phyloP scores from a whole-genome alignment of 2,888 invertebrate species.

The Cylloceria caligata region DNA sequence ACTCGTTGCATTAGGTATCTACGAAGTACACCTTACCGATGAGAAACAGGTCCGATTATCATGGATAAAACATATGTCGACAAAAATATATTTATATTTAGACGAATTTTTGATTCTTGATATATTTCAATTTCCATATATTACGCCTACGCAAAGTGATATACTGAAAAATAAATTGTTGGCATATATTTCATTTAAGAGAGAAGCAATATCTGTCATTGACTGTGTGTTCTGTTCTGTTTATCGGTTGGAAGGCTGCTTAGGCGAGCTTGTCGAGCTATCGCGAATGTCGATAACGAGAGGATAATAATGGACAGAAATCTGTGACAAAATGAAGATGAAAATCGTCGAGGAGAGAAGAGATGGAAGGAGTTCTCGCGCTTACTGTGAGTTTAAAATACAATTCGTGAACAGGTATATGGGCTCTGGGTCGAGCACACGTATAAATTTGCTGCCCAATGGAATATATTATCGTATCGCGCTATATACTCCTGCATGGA shows the following conservation, averaged over 20 bases:
- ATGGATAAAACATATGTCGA: background rate
- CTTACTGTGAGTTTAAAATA: background rate
- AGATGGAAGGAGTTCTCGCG: background rate
- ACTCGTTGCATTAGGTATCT: conserved; percentile 31
- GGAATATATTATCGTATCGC: conserved; percentile 20
- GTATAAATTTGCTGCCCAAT: conserved; percentile 8
- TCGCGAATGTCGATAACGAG: background rate
- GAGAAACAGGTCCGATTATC: background rate
- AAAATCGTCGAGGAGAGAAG: background rate
- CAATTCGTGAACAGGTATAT: background rate
- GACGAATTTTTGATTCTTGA: background rate
- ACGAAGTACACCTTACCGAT: background rate
- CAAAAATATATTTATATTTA: background rate
- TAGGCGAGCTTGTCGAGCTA: background rate
- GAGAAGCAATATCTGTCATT: background rate
- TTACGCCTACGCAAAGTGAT: background rate
- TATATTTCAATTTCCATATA: too few relatives aligned
- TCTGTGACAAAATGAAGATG: background rate
- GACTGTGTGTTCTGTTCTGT: background rate
- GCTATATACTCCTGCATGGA: conserved; percentile 10
- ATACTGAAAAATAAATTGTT: background rate
- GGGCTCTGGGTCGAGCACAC: background rate
- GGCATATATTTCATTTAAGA: background rate
- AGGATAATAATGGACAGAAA: background rate
- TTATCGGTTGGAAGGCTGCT: background rate